Conservation (phyloP, 2,113 vertebrate genomes). For the Erythrocebus patas region DNA sequence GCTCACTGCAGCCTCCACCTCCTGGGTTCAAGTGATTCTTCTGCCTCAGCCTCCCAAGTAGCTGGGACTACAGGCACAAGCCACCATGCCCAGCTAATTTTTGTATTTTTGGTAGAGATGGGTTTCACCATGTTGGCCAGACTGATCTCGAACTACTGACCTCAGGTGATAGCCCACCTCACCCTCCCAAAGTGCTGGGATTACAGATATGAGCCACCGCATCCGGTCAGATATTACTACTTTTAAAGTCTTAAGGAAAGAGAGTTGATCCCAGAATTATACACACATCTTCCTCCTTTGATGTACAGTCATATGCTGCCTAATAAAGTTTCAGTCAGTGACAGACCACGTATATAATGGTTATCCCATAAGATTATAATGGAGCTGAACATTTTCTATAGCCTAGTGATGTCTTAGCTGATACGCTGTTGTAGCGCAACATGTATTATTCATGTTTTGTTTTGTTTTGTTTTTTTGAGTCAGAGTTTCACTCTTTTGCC, state of each 20-base stretch:
- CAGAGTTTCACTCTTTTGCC: too few relatives aligned
- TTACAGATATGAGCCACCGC: not conserved
- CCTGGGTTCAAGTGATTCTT: not conserved
- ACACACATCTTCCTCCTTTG: not conserved
- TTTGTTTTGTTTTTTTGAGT: too few relatives aligned
- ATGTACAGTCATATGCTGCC: not conserved
- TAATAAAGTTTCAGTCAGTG: not conserved
- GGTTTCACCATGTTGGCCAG: not conserved
- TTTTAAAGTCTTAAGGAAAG: not conserved
- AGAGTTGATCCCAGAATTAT: not conserved
- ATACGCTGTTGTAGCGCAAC: fast-evolving
- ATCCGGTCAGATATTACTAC: not conserved
- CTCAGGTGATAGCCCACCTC: not conserved
- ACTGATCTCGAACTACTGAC: not conserved
- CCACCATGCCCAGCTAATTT: not conserved
- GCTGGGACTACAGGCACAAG: not conserved
- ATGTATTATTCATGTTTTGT: not conserved
- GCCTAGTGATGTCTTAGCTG: not conserved
- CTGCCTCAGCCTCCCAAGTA: not conserved
- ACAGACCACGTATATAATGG: not conserved
- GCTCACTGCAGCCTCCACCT: not conserved
- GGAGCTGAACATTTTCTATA: not conserved
- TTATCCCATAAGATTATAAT: not conserved
- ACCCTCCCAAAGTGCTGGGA: not conserved
- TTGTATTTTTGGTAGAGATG: not conserved